Conservation (phyloP, 2,888 invertebrate genomes). For the Lasioglossum morio region DNA sequence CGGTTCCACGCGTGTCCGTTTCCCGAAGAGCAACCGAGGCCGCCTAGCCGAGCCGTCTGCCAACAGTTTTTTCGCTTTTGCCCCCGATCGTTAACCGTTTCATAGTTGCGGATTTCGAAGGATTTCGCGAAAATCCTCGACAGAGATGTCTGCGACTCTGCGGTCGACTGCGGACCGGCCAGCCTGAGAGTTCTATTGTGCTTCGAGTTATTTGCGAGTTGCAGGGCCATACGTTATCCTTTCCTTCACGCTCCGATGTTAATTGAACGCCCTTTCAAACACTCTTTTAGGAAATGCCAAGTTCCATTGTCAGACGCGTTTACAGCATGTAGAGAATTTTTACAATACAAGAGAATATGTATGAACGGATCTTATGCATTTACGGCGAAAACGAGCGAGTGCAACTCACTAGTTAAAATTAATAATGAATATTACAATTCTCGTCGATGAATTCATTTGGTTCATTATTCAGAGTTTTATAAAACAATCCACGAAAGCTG, state of each 20-base stretch:
- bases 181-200: neutral
- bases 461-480: too few species aligned
- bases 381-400: too few species aligned
- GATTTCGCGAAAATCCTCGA: neutral
- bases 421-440: too few species aligned
- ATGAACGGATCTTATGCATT: too few species aligned
- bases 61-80: constrained; percentile 1
- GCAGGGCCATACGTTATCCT: neutral
- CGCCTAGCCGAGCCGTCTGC: neutral
- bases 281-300: neutral
- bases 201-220: neutral
- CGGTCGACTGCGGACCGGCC: neutral
- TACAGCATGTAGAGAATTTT: neutral
- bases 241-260: neutral
- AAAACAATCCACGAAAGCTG: too few species aligned
- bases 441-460: too few species aligned
- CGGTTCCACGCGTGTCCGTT: constrained; percentile 28
- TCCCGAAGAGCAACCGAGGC: neutral
- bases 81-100: neutral
- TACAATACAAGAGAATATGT: neutral
- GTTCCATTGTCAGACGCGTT: neutral
- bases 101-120: constrained; percentile 1
- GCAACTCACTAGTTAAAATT: too few species aligned
- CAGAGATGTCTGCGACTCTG: neutral
- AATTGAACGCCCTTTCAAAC: neutral